Base-by-base conservation (phyloP, 2,888 invertebrate species). In the Ethmia dodecea region DNA sequence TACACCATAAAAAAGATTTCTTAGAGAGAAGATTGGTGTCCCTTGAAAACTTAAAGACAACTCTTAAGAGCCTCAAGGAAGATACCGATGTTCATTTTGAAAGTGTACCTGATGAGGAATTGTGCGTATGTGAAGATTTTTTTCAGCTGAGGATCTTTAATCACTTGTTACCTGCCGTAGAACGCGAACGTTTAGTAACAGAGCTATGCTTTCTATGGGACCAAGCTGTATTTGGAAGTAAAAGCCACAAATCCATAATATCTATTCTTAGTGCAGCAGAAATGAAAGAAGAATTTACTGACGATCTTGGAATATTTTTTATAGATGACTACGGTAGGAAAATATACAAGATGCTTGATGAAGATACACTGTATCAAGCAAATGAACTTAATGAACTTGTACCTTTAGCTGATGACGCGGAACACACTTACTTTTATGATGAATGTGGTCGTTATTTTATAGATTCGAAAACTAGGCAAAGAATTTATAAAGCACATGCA, bases 381-480 rank as follows among this genome's bases (percentile, higher is more conserved):
- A 80, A 86, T 58, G 84, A 86, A 47, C 42, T 41, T 13, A 69
- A 75, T 34, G 57, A 69, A 48, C 61, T 86, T 34, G 78, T 84
- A 3, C 71, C 75, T 15, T 28, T 86, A 13, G 42, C 63, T 38
- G 86, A 86, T 49, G 81, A 83, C 43, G 37, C 33, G 16, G 58
- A 67, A 4, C 70, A 77, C 36, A 38, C 83, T 38, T 86, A 73
- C 55, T 84, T 58, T 52, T 86, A 72, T 49, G 86, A 86, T 39
- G 77, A 79, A 45, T 86, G 84, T 49, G 86, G 86, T 4, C 68
- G 84, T 30, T 83, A 86, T 49, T 86, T 56, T 45, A 44, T 76
- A 14, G 73, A 84, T 31, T 22, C 44, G 4, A 66, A 60, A 38
- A 70, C 69, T 13, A 70, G 67, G 44, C 70, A 79, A 47, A 61